These are phyloP conservation scores for Bursaphelenchus okinawaensis DNA, from an alignment of 2,888 invertebrate genomes.

Conservation along the genomic window DNA sequence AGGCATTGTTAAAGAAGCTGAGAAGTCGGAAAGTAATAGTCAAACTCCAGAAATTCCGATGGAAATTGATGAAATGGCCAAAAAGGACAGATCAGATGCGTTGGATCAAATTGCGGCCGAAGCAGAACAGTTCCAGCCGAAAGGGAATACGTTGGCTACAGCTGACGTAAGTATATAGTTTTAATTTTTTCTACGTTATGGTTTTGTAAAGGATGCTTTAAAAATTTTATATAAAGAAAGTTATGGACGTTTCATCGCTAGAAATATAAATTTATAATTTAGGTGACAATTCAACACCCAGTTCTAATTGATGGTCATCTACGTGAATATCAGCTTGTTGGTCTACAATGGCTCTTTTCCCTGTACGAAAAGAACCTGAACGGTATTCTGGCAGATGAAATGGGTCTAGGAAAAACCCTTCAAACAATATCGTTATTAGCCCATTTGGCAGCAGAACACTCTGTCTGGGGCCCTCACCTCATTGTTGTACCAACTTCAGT, in stretches of 20 bases:
- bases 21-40: not conserved
- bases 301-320: conserved; percentile 80
- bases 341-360: conserved; percentile 91
- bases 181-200: not conserved
- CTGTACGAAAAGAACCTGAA: conserved; percentile 90
- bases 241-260: too few relatives aligned
- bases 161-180: conserved; percentile 58
- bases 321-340: conserved; percentile 93
- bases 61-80: not conserved
- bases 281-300: conserved; percentile 73
- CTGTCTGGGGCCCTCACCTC: conserved; percentile 95
- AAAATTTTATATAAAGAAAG: not conserved
- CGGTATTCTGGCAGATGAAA: conserved; percentile 70
- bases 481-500: conserved; percentile 98
- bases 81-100: conserved; percentile 27
- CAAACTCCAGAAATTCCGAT: not conserved
- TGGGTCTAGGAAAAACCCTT: conserved; percentile 80
- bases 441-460: conserved; percentile 83
- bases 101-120: conserved; percentile 64
- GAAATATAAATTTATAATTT: too few relatives aligned
- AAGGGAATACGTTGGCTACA: conserved; percentile 85
- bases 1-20: not conserved
- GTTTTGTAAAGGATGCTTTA: not conserved
- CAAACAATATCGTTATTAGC: conserved; percentile 85
- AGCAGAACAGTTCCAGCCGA: conserved; percentile 93